A percentile compares a stretch with the other conserved stretches of the same genome.
Evolutionary conservation across 1,140 invertebrate species (phyloP).

Genomic region (Aculops lycopersici): DNA sequence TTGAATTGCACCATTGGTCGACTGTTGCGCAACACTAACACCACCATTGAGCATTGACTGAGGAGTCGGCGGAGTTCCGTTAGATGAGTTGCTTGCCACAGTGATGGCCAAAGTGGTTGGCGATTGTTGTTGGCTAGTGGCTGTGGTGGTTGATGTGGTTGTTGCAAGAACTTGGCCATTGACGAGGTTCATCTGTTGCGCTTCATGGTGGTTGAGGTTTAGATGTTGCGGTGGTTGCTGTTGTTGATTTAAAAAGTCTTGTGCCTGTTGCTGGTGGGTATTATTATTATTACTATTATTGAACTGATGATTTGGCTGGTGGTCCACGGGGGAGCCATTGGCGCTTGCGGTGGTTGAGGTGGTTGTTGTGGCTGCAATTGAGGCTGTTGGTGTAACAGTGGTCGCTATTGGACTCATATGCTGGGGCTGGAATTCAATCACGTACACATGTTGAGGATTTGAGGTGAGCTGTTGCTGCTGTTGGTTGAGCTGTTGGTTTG

Average conservation of each 20-base stretch:
- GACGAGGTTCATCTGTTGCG: not conserved
- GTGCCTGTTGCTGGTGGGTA: not conserved
- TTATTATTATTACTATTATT: not conserved
- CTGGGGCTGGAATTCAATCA: not conserved
- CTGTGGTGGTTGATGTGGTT: not conserved
- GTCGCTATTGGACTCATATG: too few species aligned
- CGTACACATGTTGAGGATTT: not conserved
- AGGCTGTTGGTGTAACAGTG: too few species aligned
- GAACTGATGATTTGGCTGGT: not conserved
- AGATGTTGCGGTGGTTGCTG: not conserved
- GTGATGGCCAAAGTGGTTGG: not conserved
- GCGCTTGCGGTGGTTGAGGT: not conserved
- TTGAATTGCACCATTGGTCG: too few species aligned
- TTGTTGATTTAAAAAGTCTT: not conserved
- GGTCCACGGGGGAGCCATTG: not conserved
- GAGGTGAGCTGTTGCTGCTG: not conserved
- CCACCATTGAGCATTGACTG: too few species aligned
- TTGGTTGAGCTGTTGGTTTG: not conserved
- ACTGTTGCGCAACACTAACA: not conserved
- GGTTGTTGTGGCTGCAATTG: too few species aligned
- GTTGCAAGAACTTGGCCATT: not conserved
- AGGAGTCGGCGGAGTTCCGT: not conserved
- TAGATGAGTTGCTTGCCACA: not conserved
- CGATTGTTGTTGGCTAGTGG: not conserved
- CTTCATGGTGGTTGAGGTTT: not conserved